Percentiles rank a stretch among this genome's conserved stretches.
Evolutionary conservation across 2,888 invertebrate species (phyloP).

Genomic region (Macrophya annulata): DNA sequence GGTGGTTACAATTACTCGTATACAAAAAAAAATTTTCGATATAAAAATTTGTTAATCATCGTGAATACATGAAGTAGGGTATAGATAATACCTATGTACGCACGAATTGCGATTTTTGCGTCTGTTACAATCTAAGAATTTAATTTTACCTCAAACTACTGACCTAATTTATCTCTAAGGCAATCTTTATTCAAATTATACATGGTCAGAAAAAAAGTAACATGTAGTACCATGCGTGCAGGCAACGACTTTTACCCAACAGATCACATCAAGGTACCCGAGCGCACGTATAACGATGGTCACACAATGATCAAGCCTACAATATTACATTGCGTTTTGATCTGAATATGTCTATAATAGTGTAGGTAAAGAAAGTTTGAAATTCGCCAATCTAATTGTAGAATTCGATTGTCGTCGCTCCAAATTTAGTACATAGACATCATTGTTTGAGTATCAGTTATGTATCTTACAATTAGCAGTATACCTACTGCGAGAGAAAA

Average conservation of each 20-base stretch:
- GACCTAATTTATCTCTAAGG: slow-evolving; percentile 22
- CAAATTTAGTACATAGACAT: neutral
- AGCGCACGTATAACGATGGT: neutral
- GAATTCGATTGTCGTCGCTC: neutral
- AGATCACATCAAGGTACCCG: neutral
- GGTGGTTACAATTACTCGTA: neutral
- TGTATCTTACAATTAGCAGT: no score
- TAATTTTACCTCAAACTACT: slow-evolving; percentile 33
- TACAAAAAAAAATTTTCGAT: neutral
- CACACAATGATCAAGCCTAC: neutral
- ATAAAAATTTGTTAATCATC: neutral
- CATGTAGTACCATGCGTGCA: neutral
- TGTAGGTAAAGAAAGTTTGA: slow-evolving; percentile 29
- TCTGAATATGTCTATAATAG: neutral
- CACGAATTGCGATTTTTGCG: neutral
- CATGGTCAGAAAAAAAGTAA: neutral
- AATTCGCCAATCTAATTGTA: neutral
- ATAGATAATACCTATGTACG: neutral
- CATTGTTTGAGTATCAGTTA: no score
- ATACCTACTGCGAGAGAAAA: neutral
- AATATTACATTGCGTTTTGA: neutral
- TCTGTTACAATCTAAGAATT: neutral
- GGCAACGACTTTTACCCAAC: slow-evolving; percentile 43
- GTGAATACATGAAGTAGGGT: neutral
- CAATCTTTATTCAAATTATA: slow-evolving; percentile 37